These are phyloP conservation scores for Fistularia commersonii DNA, from an alignment of 2,797 vertebrate genomes.

Conservation along the genomic window DNA sequence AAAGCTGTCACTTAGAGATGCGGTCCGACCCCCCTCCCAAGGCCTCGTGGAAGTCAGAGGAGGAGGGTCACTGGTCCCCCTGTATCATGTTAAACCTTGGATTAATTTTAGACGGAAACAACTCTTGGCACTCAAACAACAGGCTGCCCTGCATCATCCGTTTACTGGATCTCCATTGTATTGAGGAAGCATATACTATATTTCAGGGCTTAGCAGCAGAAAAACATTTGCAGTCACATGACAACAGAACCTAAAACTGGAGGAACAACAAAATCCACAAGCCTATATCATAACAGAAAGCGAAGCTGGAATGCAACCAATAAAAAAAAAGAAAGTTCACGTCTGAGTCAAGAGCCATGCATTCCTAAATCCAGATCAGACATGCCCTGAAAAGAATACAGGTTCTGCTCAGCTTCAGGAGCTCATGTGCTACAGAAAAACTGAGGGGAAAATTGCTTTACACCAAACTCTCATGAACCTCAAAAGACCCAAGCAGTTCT, in stretches of 20 bases:
- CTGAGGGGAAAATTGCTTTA: not conserved
- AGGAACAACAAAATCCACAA: too few relatives aligned
- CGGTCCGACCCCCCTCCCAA: not conserved
- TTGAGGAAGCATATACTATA: too few relatives aligned
- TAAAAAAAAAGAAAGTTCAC: not conserved
- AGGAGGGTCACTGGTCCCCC: not conserved
- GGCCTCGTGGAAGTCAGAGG: not conserved
- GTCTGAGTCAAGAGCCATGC: conserved; percentile 9
- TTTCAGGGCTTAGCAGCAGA: too few relatives aligned
- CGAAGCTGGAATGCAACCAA: not conserved
- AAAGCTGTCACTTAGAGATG: not conserved
- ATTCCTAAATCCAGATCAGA: conserved; percentile 60
- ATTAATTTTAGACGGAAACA: too few relatives aligned
- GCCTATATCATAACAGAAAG: not conserved
- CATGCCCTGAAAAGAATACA: conserved; percentile 18
- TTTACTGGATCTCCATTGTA: too few relatives aligned
- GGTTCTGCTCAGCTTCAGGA: not conserved
- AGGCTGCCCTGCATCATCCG: too few relatives aligned
- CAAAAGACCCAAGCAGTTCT: too few relatives aligned
- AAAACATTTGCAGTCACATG: too few relatives aligned
- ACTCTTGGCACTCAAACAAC: too few relatives aligned
- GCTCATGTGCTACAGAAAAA: not conserved
- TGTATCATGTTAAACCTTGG: too few relatives aligned
- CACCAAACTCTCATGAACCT: too few relatives aligned
- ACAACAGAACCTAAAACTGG: too few relatives aligned